These are phyloP conservation scores for Troides oblongomaculatus DNA, from an alignment of 2,888 invertebrate species.

Conservation along the genomic window DNA sequence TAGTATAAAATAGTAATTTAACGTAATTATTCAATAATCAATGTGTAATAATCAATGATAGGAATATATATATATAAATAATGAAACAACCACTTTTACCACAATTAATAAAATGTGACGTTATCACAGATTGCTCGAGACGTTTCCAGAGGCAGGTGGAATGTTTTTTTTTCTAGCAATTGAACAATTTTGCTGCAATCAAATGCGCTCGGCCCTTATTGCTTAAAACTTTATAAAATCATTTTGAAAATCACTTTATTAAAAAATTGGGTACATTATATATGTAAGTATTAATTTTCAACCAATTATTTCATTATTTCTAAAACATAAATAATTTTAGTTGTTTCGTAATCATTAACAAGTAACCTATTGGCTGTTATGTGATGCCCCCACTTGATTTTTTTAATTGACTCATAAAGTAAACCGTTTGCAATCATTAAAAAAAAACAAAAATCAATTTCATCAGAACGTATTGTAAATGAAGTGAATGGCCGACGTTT, in stretches of 20 bases:
- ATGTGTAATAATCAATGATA: slow-evolving; percentile 2
- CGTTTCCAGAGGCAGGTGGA: slow-evolving; percentile 16
- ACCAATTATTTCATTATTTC: not conserved
- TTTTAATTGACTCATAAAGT: not conserved
- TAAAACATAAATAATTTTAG: not conserved
- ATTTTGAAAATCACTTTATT: not conserved
- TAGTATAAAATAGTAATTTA: slow-evolving; percentile 16
- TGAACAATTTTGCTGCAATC: not conserved
- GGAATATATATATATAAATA: slow-evolving; percentile 23
- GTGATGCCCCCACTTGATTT: not conserved
- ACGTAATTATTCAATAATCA: slow-evolving; percentile 29
- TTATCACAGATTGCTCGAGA: slow-evolving; percentile 57
- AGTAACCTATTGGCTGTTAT: not conserved
- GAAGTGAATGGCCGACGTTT: not conserved
- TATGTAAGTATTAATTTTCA: not conserved
- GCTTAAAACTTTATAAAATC: not conserved
- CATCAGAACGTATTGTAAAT: not conserved
- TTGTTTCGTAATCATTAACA: not conserved
- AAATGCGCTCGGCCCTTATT: not conserved
- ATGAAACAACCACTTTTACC: slow-evolving; percentile 31
- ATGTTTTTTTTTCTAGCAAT: slow-evolving; percentile 12
- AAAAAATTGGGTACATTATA: not conserved
- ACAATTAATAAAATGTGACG: slow-evolving; percentile 37
- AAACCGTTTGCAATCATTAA: not conserved
- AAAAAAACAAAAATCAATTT: not conserved